Conservation (phyloP, 1,140 invertebrate species). For the Danaus plexippus region DNA sequence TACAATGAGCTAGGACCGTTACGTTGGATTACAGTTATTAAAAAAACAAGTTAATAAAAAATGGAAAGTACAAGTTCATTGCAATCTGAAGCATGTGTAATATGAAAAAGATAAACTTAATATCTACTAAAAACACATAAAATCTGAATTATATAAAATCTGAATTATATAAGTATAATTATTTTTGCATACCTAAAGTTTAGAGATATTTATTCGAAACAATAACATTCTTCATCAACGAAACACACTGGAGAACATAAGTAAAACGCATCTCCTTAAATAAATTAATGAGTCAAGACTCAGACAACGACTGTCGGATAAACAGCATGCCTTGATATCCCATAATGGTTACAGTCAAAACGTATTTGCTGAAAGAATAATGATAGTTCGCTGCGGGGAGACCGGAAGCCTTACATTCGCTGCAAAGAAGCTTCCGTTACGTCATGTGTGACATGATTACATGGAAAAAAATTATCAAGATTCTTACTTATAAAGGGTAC, state of each 20-base stretch:
- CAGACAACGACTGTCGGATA: slow-evolving; percentile 11
- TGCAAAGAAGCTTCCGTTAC: slow-evolving; percentile 48
- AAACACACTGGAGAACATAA: too few species aligned
- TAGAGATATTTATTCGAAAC: too few species aligned
- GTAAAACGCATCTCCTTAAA: background rate
- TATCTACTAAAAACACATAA: too few species aligned
- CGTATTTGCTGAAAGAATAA: slow-evolving; percentile 68
- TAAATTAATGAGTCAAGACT: slow-evolving; percentile 9
- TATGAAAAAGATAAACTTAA: too few species aligned
- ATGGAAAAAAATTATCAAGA: slow-evolving; percentile 15
- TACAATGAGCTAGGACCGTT: background rate
- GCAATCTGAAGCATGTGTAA: too few species aligned
- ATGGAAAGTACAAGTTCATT: too few species aligned
- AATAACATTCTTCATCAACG: too few species aligned
- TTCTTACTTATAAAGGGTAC: slow-evolving; percentile 16
- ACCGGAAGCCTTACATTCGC: slow-evolving; percentile 54
- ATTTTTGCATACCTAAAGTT: too few species aligned
- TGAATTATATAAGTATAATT: too few species aligned
- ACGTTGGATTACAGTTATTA: too few species aligned
- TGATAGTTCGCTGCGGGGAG: slow-evolving; percentile 48
- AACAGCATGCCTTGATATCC: slow-evolving; percentile 16
- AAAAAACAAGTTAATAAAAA: too few species aligned
- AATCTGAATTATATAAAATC: too few species aligned
- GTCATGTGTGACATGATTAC: slow-evolving; percentile 34
- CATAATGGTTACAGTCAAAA: slow-evolving; percentile 59